phyloP scores from a whole-genome alignment of 2,113 vertebrate genomes.

The Anguilla japonica region DNA sequence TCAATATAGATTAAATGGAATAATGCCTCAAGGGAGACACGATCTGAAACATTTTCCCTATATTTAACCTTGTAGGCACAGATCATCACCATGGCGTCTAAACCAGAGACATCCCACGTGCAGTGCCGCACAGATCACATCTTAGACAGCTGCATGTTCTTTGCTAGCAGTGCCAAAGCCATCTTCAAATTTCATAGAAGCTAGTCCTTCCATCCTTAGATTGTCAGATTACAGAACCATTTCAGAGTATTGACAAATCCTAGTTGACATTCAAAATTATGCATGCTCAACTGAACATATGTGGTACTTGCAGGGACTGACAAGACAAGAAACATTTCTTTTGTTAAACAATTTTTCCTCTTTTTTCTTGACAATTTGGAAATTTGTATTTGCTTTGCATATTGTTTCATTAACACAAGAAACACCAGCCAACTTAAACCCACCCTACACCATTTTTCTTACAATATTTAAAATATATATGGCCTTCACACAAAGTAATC shows the following conservation, averaged over 20 bases:
- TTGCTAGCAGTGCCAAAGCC: not conserved
- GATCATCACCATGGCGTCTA: not conserved
- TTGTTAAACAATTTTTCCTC: not conserved
- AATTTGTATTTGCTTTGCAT: not conserved
- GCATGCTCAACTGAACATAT: not conserved
- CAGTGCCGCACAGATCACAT: not conserved
- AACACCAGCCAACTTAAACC: too few species aligned
- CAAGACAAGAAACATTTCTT: not conserved
- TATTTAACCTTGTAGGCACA: constrained; percentile 19
- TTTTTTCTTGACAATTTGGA: too few species aligned
- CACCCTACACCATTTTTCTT: not conserved
- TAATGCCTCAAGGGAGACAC: constrained; percentile 1
- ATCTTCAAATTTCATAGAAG: constrained; percentile 5
- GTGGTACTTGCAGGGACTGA: not conserved
- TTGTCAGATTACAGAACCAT: not conserved
- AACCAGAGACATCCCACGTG: not conserved
- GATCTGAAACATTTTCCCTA: not conserved
- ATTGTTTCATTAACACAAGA: too few species aligned
- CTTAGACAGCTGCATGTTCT: not conserved
- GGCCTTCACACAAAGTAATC: not conserved
- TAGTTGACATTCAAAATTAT: constrained; percentile 3
- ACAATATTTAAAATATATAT: not conserved
- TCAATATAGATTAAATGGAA: not conserved
- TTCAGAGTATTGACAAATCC: not conserved
- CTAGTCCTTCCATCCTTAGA: not conserved